Base-by-base conservation (phyloP, 2,113 vertebrate species). In the Chaenogobius annularis region DNA sequence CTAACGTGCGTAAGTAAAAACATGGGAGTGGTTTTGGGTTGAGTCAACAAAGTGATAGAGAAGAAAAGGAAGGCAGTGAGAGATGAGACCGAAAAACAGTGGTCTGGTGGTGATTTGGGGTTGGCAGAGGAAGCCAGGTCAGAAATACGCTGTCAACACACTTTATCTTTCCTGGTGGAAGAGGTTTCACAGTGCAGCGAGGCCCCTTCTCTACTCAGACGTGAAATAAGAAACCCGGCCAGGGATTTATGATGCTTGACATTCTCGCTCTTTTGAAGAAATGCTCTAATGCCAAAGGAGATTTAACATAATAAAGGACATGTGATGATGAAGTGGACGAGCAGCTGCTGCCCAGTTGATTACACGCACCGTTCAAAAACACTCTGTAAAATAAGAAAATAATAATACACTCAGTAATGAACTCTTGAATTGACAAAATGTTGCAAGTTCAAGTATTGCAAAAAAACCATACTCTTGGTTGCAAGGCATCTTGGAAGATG, bases 221-320 rank as follows among this genome's bases (percentile, higher is more conserved):
- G 52, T 78, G 67, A 87, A 83, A 84, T 40, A 3, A 54, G 64
- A 83, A 72, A 43, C 71, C 31, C 50, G 22, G 62, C 43, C 50
- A 62, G 19, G 20, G 81, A 83, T 85, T 80, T 71, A 77, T 79
- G 74, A 78, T 67, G 76, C 75, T 43, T 37, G 19, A 52, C 55
- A 43, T 69, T 80, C 47, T 61, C n/a, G 23, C 66, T 69, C 23
- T 46, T 68, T 23, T 15, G 52, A 63, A 71, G 66, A 63, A 81
- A 78, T 73, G 37, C 59, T 55, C 56, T 9, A 66, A 75, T 64
- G 65, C 61, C 20, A 35, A 70, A 23, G 10, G 48, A 73, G 79
- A 69, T 70, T 81, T 50, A 61, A 46, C 61, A 40, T 37, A 66
- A 50, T 67, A 56, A 82, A 73, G 61, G 67, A 23, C 48, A n/a